phyloP scores from a whole-genome alignment of 2,113 vertebrate genomes.

The Trinectes maculatus region DNA sequence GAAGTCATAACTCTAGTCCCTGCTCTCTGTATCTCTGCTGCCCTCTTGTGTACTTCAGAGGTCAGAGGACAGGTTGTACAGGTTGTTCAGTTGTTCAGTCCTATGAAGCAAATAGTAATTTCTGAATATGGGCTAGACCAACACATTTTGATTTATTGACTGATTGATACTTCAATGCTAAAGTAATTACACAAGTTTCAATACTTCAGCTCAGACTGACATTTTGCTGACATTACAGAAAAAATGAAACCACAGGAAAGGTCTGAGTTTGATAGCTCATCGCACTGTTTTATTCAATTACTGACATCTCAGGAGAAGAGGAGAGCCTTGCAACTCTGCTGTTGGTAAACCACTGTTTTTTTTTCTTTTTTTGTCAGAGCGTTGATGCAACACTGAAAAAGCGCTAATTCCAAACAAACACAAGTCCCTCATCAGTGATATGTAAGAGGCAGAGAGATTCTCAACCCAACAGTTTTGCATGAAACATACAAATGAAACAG shows the following conservation, averaged over 20 bases:
- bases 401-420: conserved; percentile 94
- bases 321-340: conserved; percentile 77
- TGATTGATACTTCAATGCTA: no score
- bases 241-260: conserved; percentile 23
- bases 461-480: conserved; percentile 92
- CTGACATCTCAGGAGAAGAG: conserved; percentile 83
- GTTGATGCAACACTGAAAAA: conserved; percentile 91
- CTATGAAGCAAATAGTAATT: no score
- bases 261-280: conserved; percentile 75
- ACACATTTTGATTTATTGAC: no score
- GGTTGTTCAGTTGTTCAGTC: no score
- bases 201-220: no score
- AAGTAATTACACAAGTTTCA: no score
- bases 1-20: neutral
- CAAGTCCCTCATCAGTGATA: conserved; percentile 89
- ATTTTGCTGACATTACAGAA: neutral
- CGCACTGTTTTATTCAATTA: conserved; percentile 84
- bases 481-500: conserved; percentile 93
- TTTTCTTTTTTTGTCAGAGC: conserved; percentile 75
- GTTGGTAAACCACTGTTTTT: conserved; percentile 78
- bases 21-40: conserved; percentile 35
- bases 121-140: no score
- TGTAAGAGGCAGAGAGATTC: conserved; percentile 88
- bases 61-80: no score
- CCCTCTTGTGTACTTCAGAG: no score